Evolutionary conservation across 2,888 invertebrate species (phyloP), one percentile per base, ranked within the genome.

Genomic region (Drosophila aldrichi): DNA sequence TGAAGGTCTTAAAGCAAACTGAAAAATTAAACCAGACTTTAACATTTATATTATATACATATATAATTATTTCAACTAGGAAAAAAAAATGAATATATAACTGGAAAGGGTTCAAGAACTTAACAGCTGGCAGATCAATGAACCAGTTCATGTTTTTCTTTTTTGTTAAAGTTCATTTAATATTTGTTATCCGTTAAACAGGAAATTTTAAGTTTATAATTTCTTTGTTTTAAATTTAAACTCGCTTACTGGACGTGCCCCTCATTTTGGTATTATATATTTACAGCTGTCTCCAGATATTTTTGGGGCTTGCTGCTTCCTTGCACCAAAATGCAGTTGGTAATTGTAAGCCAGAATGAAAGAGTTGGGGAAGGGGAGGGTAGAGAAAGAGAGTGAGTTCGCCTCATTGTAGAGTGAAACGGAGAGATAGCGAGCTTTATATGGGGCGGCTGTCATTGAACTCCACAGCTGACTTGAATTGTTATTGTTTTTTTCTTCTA

Each of bases 381-480:
- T 44, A 40, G 32, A 16, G 48, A 60, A 44, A 20, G 7, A 57
- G 29, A 22, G 25, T 18, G 16, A 18, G 25, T 54, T 14, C 3
- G 25, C 12, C 32, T 16, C n/a, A 25, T 29, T 6, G 12, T n/a
- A n/a, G 70, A 48, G 57, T 14, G 38, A 32, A 36, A 57, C 25
- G 14, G 40, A 7, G 18, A 40, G 54, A 29, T 25, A 55, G 54
- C 54, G 29, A 29, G 38, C 59, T 54, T 44, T 70, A 77, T 66
- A 70, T 77, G 55, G 75, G 70, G 52, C 79, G 64, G 70, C 79
- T 70, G 77, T 77, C 79, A 68, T 75, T 77, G 77, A 79, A 79
- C 79, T 78, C 57, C 41, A 4, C 44, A 43, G 43, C 51, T 49
- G 51, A 32, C 34, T 48, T 55, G 18, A 36, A 36, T 58, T 70